These are phyloP conservation scores for Uloborus plumipes DNA, from an alignment of 2,888 invertebrate species.

Conservation along the genomic window DNA sequence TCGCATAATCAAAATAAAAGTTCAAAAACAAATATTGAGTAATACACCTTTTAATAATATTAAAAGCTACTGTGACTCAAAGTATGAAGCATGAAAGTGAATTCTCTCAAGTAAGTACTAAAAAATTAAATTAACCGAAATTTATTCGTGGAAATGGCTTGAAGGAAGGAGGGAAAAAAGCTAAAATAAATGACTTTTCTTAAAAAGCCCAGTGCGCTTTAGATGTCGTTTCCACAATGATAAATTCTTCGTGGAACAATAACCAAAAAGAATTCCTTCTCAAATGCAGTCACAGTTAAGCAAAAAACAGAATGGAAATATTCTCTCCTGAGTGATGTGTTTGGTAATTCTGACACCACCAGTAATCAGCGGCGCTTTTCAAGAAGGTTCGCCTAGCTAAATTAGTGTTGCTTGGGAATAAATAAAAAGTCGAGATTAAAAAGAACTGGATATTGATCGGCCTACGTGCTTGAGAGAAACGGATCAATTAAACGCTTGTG, in stretches of 20 bases:
- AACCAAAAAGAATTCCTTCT: conserved; percentile 5
- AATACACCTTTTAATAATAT: no score
- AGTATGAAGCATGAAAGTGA: neutral
- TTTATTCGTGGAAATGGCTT: no score
- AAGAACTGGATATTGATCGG: conserved; percentile 4
- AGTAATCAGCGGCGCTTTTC: conserved; percentile 14
- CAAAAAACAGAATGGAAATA: conserved; percentile 10
- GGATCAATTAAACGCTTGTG: conserved; percentile 27
- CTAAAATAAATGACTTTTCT: neutral
- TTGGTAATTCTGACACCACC: conserved; percentile 10
- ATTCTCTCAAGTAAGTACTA: neutral
- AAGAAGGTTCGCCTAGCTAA: neutral
- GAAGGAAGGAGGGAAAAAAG: neutral
- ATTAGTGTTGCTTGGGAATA: conserved; percentile 14
- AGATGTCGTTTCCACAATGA: conserved; percentile 24
- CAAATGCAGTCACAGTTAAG: neutral
- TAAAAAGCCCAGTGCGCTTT: conserved; percentile 11
- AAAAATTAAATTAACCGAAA: conserved; percentile 13
- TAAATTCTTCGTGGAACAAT: conserved; percentile 39
- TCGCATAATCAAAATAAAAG: no score
- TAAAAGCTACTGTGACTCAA: neutral
- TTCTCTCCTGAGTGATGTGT: conserved; percentile 10
- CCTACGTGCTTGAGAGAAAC: neutral
- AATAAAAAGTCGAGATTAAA: conserved; percentile 15
- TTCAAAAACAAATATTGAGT: no score